Base-by-base conservation (phyloP, 2,113 vertebrate genomes). In the Onychostruthus taczanowskii region DNA sequence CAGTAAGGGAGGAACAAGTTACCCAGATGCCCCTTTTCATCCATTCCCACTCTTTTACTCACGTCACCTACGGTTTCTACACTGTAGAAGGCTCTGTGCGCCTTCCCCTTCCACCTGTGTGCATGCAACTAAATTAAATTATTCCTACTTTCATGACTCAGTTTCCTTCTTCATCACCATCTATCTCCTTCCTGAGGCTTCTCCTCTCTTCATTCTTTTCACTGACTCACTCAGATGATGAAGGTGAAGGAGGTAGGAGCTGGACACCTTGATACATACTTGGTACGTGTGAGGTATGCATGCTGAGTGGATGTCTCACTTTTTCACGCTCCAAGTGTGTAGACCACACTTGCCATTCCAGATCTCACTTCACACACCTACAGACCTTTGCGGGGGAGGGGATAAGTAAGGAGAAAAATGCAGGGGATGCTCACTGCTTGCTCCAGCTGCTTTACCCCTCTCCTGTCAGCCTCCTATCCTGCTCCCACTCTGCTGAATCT, bases 401-500 rank as follows among this genome's bases (percentile, higher is more conserved):
- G 31, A 39, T 69, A 58, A 95, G 52, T 26, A 74, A 89, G 66
- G 27, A 91, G 24, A 37, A 82, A 61, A 91, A 86, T 15, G n/a
- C 84, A 95, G 28, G 26, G n/a, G 28, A 44, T 47, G 49, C 28
- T 82, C 58, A 61, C 24, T 13, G 19, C 63, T n/a, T 61, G 27
- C 58, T 82, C 41, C 70, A 79, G 82, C 66, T 91, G 62, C 92
- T 85, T 88, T 82, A 16, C 20, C 59, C 62, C n/a, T 59, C 37
- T 59, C 67, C 70, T 76, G 43, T 46, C 74, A 75, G 78, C 62
- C 78, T 94, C 49, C 62, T n/a, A 20, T 33, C 62, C 26, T 68
- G 30, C 44, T 75, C 84, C 70, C 52, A 89, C 87, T 84, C 77
- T 39, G 39, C 56, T 49, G 74, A 87, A 87, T 84, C 69, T 47